These are phyloP conservation scores for Tricholauxania praeusta DNA, from an alignment of 2,888 invertebrate genomes.

Conservation along the genomic window DNA sequence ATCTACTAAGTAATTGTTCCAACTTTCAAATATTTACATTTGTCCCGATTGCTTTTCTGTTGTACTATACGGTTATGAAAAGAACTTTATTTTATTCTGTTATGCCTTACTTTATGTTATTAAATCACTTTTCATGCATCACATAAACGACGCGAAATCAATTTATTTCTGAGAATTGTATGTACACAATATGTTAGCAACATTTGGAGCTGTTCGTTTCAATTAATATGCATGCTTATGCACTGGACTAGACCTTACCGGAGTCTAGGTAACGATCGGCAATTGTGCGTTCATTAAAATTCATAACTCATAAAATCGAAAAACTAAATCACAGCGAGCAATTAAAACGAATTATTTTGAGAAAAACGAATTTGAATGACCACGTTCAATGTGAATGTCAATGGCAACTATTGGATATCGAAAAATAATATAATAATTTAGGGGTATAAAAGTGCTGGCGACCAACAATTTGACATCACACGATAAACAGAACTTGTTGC, in stretches of 20 bases:
- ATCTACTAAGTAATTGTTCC: too few species aligned
- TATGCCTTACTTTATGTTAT: too few species aligned
- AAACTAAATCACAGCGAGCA: constrained; percentile 16
- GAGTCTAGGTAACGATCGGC: not conserved
- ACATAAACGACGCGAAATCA: too few species aligned
- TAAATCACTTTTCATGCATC: too few species aligned
- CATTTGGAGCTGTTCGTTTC: too few species aligned
- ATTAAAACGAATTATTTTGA: constrained; percentile 24
- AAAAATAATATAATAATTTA: not conserved
- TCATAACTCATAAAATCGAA: constrained; percentile 14
- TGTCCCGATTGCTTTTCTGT: too few species aligned
- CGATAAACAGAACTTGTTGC: constrained; percentile 32
- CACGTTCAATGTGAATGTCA: not conserved
- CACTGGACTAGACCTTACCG: constrained; percentile 19
- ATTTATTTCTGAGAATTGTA: too few species aligned
- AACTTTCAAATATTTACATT: too few species aligned
- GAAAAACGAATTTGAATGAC: constrained; percentile 24
- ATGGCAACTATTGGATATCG: not conserved
- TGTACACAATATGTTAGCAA: too few species aligned
- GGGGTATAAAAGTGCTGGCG: constrained; percentile 50
- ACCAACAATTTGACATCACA: constrained; percentile 43
- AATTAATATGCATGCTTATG: too few species aligned
- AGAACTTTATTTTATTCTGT: too few species aligned
- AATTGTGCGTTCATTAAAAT: constrained; percentile 18
- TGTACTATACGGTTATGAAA: too few species aligned